phyloP scores from a whole-genome alignment of 1,140 invertebrate genomes.

The Drosophila repletoides region DNA sequence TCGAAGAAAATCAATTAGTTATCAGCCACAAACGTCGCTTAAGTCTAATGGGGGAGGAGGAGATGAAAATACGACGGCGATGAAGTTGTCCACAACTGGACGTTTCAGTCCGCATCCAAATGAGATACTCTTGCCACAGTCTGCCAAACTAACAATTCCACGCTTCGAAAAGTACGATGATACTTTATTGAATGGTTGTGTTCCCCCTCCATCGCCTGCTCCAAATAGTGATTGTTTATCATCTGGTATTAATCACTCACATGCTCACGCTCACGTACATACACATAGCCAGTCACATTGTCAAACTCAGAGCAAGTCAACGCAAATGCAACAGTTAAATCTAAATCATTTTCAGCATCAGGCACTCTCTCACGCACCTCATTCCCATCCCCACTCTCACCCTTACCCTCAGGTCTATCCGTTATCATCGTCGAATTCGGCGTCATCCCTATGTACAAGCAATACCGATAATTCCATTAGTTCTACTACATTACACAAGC shows the following conservation, averaged over 20 bases:
- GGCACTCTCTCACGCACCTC: neutral
- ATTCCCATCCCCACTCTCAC: no score
- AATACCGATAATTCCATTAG: neutral
- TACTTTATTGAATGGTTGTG: slow-evolving; percentile 35
- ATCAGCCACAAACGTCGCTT: slow-evolving; percentile 45
- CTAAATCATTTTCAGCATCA: slow-evolving; percentile 30
- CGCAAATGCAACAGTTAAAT: slow-evolving; percentile 24
- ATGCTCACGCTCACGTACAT: neutral
- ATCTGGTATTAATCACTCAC: slow-evolving; percentile 9
- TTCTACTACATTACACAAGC: slow-evolving; percentile 22
- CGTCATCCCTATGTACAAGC: slow-evolving; percentile 33
- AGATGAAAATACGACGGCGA: neutral
- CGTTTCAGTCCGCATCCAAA: slow-evolving; percentile 66
- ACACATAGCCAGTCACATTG: neutral
- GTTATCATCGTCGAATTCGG: slow-evolving; percentile 36
- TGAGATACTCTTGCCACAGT: slow-evolving; percentile 55
- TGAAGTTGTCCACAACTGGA: slow-evolving; percentile 27
- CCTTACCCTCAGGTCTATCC: slow-evolving; percentile 18
- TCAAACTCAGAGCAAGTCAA: neutral
- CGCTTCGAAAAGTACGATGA: slow-evolving; percentile 66
- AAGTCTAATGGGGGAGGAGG: slow-evolving; percentile 42
- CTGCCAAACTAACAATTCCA: slow-evolving; percentile 57
- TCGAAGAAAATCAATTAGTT: slow-evolving; percentile 52
- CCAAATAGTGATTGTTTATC: slow-evolving; percentile 70
- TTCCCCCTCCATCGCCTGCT: slow-evolving; percentile 78